Evolutionary conservation across 64 coral and sea anemone species (phyloP).

Genomic region (Pocillopora verrucosa): DNA sequence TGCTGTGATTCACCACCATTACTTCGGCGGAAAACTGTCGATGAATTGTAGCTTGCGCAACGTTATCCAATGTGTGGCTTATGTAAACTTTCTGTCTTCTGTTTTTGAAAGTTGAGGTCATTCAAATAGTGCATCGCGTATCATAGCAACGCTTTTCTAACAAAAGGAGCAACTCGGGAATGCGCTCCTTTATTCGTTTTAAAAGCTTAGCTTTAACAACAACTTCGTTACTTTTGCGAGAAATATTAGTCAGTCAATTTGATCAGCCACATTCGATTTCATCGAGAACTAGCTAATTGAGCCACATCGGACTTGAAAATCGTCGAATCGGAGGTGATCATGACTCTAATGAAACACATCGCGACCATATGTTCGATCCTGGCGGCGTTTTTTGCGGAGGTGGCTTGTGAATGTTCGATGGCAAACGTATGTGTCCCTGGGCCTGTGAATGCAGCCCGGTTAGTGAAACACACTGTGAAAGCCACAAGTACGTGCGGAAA

Average conservation of each 20-base stretch:
- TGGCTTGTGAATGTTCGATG: neutral
- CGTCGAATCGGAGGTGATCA: neutral
- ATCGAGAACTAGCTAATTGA: neutral
- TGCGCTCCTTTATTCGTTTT: neutral
- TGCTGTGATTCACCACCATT: too few relatives aligned
- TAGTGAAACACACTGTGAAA: conserved; percentile 5
- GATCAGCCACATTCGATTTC: neutral
- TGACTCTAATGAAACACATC: neutral
- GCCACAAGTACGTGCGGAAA: conserved; percentile 77
- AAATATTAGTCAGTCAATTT: neutral
- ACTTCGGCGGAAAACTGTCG: too few relatives aligned
- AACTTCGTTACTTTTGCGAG: neutral
- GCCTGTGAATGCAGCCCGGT: conserved; percentile 49
- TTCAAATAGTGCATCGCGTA: neutral
- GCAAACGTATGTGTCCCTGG: conserved; percentile 62
- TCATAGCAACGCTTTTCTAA: neutral
- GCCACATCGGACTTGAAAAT: neutral
- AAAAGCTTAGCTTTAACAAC: neutral
- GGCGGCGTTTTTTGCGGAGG: conserved; percentile 32
- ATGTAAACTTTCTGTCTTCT: neutral
- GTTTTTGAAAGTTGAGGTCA: conserved; percentile 1
- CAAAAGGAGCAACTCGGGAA: neutral
- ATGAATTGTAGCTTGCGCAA: neutral
- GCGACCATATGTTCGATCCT: conserved; percentile 22
- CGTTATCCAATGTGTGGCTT: neutral